Base-by-base conservation (phyloP, 2,888 invertebrate genomes). In the Antheraea assamensis region DNA sequence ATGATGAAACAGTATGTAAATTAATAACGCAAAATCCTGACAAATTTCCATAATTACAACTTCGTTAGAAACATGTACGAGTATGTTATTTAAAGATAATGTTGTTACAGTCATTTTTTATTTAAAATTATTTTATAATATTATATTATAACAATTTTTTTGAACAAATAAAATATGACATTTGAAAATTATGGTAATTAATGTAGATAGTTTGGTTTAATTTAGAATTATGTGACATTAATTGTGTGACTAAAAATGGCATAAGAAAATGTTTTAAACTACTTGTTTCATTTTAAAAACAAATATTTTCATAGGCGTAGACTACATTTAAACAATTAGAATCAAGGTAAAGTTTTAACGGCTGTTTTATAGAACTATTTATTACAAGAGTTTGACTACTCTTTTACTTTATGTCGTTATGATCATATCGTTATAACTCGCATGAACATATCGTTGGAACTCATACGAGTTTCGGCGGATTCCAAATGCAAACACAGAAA, bases 401-500 rank as follows among this genome's bases (percentile, higher is more conserved):
- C 27, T 42, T 70, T 70, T 1, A 70, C 70, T 70, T 70, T 61
- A 61, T 27, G 15, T 61, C 61, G 61, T 61, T 61, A 27, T 61
- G 27, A 49, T n/a, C n/a, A n/a, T n/a, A n/a, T n/a, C n/a, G n/a
- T n/a, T n/a, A n/a, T n/a, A n/a, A n/a, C n/a, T n/a, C n/a, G n/a
- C 27, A 49, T 52, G 49, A 27, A 68, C 49, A n/a, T 66, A 35
- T 52, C 42, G 61, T 19, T 42, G 42, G 27, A 35, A 49, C 75
- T 75, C 74, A 73, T 79, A 76, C 76, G 77, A 78, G 75, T 76
- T 73, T 76, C 55, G 75, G 77, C 74, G 74, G 77, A 77, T 77
- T 75, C 76, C 58, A 73, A 78, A 80, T 79, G 77, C 79, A 78
- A 80, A 80, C 79, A 79, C 75, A 75, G 75, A 74, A 76, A 74